Base-by-base conservation (phyloP, 2,113 vertebrate genomes). In the Bothrops jararaca region DNA sequence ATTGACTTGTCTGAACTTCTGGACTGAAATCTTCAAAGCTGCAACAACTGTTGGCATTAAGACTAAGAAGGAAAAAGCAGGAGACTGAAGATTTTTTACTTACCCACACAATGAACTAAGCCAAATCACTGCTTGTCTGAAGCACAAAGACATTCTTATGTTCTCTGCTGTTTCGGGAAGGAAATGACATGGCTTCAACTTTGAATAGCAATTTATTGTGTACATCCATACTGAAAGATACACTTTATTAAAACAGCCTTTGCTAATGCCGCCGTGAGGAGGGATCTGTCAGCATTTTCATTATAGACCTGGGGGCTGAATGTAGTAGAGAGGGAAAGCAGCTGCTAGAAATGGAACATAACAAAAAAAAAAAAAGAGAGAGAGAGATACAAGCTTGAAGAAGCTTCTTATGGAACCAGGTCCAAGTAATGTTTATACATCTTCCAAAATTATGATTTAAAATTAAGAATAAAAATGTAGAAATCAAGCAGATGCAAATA, bases 1-100 rank as follows among this genome's bases (percentile, higher is more conserved):
- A 56, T 86, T 80, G 93, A 93, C 90, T 89, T 29, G 11, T 88
- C 90, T 94, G 89, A 95, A 94, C 92, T 88, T 95, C 94, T 95
- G 94, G 92, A 95, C 92, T 45, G 86, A 96, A 96, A 93, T 92
- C 95, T 95, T 96, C 94, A 94, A 95, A 97, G 94, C 89, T 54
- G 53, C 86, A 95, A 85, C 89, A 97, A 92, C 93, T 94, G 91
- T 80, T 93, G 93, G 87, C 93, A 93, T 91, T 92, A 92, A 91
- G 85, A 90, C 90, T 95, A 95, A 96, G 93, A 91, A 91, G 88
- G 52, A 8, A 34, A 53, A 5, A 7, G 11, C 58, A 91, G 87
- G 89, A 90, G 80, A 86, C 90, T 95, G 92, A 93, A 96, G 94
- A 94, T 90, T 95, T 94, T 95, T 91, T 89, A 95, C 92, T 93